Base-by-base conservation (phyloP, 2,888 invertebrate genomes). In the Ectemnius lituratus region DNA sequence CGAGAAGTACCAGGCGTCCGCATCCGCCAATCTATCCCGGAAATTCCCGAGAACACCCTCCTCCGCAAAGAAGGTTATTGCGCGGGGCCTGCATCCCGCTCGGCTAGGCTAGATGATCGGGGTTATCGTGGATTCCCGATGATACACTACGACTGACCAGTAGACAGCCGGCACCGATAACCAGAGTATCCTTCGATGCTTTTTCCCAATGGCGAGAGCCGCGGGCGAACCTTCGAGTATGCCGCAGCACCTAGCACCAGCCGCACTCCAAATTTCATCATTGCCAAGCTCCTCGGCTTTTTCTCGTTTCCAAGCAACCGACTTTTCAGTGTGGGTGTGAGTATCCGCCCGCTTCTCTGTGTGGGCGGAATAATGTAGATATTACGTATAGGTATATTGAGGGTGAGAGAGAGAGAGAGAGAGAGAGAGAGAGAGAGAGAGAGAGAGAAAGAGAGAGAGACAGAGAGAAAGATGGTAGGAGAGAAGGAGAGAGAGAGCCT, bases 271-370 rank as follows among this genome's bases (percentile, higher is more conserved):
- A 69, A 66, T 69, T 73, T 81, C 66, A 67, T 73, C 67, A 67
- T 76, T 61, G 70, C 58, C 64, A 49, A 67, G 73, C 73, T 73
- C 71, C 76, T 70, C 73, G 78, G 78, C 59, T 37, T 74, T 81
- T 82, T 73, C 73, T 63, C 81, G 82, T 82, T 65, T 79, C 82
- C 71, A 73, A 70, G 82, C 82, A 82, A 81, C 82, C 72, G 69
- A 58, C 52, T 14, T 20, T 18, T 16, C 18, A 47, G 18, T 23
- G 16, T 58, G 49, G 27, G 47, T 58, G 46, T 46, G 63, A 16
- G 63, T 56, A 37, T 52, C 23, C 57, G 49, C 63, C 56, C 67
- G n/a, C n/a, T 59, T 37, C 14, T 14, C 16, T 11, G 52, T 52
- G 5, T 52, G 52, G 52, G 52, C 13, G 52, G n/a, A 11, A 16